Evolutionary conservation across 2,113 vertebrate genomes (phyloP).

Genomic region (Noctilio leporinus): DNA sequence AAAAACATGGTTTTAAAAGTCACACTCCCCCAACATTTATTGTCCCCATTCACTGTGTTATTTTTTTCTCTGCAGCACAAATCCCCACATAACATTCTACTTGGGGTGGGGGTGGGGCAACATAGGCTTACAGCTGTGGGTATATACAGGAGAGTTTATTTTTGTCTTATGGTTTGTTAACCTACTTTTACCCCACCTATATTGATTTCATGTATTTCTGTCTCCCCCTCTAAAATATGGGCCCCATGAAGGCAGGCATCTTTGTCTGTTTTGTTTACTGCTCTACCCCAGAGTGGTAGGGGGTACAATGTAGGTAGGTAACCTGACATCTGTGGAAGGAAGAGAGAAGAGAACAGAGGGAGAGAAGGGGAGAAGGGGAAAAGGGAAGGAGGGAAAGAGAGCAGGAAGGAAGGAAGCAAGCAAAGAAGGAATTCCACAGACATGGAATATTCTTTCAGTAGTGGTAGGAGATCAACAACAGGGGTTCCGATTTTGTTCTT

Average conservation of each 20-base stretch:
- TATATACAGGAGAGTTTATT: background rate
- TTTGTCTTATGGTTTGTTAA: background rate
- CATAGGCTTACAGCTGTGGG: background rate
- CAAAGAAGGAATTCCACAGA: background rate
- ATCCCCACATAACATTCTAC: background rate
- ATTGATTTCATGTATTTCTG: no score
- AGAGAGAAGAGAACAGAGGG: background rate
- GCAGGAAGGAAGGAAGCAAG: background rate
- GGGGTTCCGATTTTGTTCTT: background rate
- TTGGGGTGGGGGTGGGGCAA: no score
- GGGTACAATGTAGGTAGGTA: background rate
- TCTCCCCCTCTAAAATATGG: background rate
- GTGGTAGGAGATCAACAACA: background rate
- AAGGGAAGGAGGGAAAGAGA: background rate
- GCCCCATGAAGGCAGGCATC: background rate
- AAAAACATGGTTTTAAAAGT: no score
- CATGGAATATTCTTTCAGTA: background rate
- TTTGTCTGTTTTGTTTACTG: background rate
- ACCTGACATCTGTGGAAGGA: background rate
- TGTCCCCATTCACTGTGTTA: background rate
- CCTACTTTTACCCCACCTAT: no score
- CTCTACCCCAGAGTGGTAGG: background rate
- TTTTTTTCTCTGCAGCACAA: background rate
- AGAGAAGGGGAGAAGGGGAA: background rate
- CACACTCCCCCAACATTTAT: background rate